These are phyloP conservation scores for Drosophila rufa DNA, from an alignment of 1,140 invertebrate genomes.

Conservation along the genomic window DNA sequence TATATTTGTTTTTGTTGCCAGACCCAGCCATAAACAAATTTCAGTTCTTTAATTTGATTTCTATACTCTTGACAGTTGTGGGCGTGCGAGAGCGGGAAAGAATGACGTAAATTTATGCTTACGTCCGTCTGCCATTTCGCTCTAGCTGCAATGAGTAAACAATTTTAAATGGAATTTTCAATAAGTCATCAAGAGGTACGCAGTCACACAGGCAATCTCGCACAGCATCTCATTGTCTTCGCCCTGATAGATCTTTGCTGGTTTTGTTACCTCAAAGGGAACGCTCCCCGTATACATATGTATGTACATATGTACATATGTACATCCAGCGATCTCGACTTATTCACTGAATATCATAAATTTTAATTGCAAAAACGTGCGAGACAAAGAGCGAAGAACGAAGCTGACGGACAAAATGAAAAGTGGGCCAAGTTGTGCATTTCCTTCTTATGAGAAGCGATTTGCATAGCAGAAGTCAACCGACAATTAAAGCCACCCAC, in stretches of 20 bases:
- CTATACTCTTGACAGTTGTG: conserved; percentile 64
- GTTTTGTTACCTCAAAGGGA: conserved; percentile 33
- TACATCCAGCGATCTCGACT: conserved; percentile 40
- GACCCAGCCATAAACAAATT: conserved; percentile 76
- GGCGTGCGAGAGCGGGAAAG: conserved; percentile 17
- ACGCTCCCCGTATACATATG: background rate
- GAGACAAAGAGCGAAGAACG: conserved; percentile 16
- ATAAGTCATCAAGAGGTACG: conserved; percentile 77
- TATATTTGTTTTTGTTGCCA: conserved; percentile 40
- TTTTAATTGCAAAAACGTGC: conserved; percentile 80
- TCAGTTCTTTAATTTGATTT: conserved; percentile 67
- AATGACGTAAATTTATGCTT: background rate
- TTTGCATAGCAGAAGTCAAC: conserved; percentile 55
- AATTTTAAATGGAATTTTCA: conserved; percentile 85
- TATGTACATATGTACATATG: background rate
- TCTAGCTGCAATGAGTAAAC: conserved; percentile 80
- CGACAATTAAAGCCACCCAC: conserved; percentile 41
- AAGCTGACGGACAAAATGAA: conserved; percentile 15
- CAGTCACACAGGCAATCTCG: conserved; percentile 11
- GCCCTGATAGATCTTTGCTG: conserved; percentile 55
- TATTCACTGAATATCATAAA: conserved; percentile 73
- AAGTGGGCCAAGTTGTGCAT: conserved; percentile 72
- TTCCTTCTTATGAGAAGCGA: conserved; percentile 48
- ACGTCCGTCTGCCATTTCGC: conserved; percentile 51
- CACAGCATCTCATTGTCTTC: conserved; percentile 22